phyloP scores from a whole-genome alignment of 2,797 vertebrate genomes.

The Hypotaenidia okinawae region DNA sequence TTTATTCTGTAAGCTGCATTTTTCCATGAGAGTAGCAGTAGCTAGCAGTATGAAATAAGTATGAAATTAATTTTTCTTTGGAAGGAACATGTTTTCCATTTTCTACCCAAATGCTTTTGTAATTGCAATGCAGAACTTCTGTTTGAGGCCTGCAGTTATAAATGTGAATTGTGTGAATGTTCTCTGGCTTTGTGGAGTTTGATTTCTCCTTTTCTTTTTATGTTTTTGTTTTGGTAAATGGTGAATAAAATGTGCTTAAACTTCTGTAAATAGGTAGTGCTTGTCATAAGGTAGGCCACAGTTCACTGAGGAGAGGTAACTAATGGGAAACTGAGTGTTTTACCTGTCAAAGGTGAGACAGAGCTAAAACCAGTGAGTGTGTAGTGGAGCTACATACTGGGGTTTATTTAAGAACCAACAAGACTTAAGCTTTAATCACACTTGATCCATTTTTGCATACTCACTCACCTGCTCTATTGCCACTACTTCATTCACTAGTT shows the following conservation, averaged over 20 bases:
- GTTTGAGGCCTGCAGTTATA: not conserved
- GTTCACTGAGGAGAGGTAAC: not conserved
- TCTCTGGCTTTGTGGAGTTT: not conserved
- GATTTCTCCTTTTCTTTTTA: not conserved
- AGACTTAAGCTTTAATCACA: not conserved
- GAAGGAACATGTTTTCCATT: not conserved
- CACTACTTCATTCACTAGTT: rapidly evolving
- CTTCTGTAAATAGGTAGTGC: not conserved
- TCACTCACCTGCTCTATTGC: not conserved
- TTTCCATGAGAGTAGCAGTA: not conserved
- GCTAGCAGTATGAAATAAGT: not conserved
- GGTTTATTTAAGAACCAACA: not conserved
- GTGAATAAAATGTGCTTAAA: not conserved
- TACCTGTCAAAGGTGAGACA: not conserved
- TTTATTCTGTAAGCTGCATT: not conserved
- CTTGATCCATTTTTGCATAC: not conserved
- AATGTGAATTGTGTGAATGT: not conserved
- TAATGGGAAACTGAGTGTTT: not conserved
- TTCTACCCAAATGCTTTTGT: not conserved
- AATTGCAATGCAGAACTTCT: not conserved
- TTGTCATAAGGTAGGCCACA: not conserved
- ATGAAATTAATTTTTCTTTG: not conserved
- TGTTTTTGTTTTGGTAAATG: not conserved
- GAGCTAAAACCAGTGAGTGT: not conserved
- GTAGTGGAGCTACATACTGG: not conserved